Conservation (phyloP, 2,797 vertebrate species). For the Falco rusticolus region DNA sequence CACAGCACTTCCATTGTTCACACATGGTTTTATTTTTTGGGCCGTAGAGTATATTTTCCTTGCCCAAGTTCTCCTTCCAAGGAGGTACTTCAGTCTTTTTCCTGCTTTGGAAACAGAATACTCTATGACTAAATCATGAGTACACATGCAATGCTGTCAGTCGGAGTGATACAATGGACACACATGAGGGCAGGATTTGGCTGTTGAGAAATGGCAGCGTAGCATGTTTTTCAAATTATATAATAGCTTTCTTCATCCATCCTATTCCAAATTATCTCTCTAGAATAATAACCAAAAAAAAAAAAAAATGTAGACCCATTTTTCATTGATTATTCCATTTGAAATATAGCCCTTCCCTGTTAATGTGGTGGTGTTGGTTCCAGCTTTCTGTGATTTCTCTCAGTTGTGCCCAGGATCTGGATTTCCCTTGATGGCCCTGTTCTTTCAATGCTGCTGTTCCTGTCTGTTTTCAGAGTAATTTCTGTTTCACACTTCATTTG, state of each 20-base stretch:
- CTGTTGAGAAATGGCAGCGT: background rate
- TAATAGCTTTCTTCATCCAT: background rate
- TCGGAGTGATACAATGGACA: accelerated
- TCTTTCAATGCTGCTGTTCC: constrained; percentile 45
- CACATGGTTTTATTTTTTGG: constrained; percentile 15
- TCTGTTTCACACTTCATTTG: constrained; percentile 63
- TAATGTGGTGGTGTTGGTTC: background rate
- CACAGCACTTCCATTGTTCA: constrained; percentile 20
- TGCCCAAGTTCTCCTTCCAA: background rate
- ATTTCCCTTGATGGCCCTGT: constrained; percentile 20
- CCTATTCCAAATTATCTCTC: background rate
- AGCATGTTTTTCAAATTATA: background rate
- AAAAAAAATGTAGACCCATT: background rate
- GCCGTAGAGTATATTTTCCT: background rate
- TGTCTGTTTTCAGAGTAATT: constrained; percentile 59
- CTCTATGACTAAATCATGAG: background rate
- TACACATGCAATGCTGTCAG: background rate
- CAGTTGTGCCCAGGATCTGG: constrained; percentile 39
- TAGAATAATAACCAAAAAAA: background rate
- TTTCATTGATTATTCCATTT: constrained; percentile 17
- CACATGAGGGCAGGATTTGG: background rate
- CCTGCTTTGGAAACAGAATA: background rate
- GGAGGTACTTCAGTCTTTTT: background rate
- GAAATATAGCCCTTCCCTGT: background rate
- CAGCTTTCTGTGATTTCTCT: constrained; percentile 14